These are phyloP conservation scores for Leucopsar rothschildi DNA, from an alignment of 2,113 vertebrate species.

Conservation along the genomic window DNA sequence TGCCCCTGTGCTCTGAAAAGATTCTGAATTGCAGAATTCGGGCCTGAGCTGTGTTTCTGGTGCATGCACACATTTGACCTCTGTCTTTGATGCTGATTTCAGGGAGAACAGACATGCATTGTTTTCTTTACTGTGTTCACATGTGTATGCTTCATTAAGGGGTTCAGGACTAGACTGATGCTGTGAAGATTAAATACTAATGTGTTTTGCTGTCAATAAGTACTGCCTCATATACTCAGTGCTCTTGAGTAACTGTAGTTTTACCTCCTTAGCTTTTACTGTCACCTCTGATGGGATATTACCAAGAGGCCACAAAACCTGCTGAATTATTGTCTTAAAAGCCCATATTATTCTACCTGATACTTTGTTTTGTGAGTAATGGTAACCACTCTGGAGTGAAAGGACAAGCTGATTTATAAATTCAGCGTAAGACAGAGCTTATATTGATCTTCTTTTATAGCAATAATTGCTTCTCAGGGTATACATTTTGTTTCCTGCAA, in stretches of 20 bases:
- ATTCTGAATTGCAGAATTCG: not conserved
- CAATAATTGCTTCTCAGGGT: conserved; percentile 12
- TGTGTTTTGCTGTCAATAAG: not conserved
- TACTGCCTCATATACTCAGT: not conserved
- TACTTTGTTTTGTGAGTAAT: conserved; percentile 4
- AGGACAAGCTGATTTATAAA: not conserved
- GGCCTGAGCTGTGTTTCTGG: not conserved
- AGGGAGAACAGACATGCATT: not conserved
- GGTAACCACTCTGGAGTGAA: not conserved
- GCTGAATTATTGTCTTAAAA: conserved; percentile 27
- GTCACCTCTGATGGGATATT: not conserved
- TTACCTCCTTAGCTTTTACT: not conserved
- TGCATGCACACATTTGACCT: not conserved
- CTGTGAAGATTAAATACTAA: not conserved
- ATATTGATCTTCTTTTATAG: not conserved
- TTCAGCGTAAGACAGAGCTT: not conserved
- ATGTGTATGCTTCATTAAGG: not conserved
- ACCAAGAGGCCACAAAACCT: not conserved
- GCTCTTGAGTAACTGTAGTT: not conserved
- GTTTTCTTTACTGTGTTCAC: not conserved
- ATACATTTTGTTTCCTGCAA: conserved; percentile 1
- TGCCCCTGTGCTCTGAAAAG: not conserved
- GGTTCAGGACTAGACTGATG: not conserved
- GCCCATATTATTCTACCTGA: not conserved
- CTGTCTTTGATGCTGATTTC: not conserved